Percentiles rank a stretch among this genome's conserved stretches.
These are phyloP conservation scores for Microcebus murinus DNA, from an alignment of 2,113 vertebrate genomes.

Conservation along the genomic window DNA sequence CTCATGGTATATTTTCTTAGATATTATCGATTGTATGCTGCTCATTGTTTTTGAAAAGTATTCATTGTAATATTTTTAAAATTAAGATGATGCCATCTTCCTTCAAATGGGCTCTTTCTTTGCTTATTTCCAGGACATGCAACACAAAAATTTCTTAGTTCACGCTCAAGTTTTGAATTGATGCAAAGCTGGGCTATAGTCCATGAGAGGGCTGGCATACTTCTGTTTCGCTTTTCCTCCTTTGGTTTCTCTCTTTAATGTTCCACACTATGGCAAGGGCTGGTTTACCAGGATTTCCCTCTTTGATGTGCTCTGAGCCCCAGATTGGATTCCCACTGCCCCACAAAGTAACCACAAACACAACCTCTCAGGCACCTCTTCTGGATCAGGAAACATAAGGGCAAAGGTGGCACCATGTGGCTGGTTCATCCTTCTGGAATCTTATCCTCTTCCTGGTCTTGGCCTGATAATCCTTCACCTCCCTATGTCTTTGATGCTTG, in stretches of 20 bases:
- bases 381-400: neutral
- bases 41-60: neutral
- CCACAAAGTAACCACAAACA: neutral
- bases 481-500: neutral
- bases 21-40: neutral
- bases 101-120: neutral
- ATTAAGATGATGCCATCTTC: neutral
- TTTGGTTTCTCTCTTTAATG: neutral
- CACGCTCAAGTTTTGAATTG: neutral
- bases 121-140: neutral
- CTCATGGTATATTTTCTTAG: neutral
- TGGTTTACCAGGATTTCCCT: neutral
- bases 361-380: neutral
- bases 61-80: neutral
- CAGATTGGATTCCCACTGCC: neutral
- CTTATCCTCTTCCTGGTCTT: neutral
- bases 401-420: neutral
- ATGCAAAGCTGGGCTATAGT: neutral
- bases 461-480: neutral
- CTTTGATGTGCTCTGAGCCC: neutral
- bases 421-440: neutral
- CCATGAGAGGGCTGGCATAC: rapidly evolving
- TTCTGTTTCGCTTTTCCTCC: neutral
- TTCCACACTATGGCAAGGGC: neutral
- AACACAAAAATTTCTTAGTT: neutral